phyloP scores from a whole-genome alignment of 2,888 invertebrate genomes.

The Subacronicta megacephala region DNA sequence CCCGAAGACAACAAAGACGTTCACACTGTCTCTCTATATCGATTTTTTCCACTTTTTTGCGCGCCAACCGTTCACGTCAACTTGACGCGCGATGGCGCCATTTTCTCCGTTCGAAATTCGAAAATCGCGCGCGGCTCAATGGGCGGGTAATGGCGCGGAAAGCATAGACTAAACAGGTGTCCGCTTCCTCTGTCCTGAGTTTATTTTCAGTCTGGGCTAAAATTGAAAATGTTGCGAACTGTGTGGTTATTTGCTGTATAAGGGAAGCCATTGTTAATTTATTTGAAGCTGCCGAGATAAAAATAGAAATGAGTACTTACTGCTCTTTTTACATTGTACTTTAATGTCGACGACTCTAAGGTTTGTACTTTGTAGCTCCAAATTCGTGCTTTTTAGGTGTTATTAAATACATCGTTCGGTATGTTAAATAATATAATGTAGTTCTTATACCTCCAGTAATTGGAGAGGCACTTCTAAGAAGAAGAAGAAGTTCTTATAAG shows the following conservation, averaged over 20 bases:
- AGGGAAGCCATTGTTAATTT: conserved; percentile 45
- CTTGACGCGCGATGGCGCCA: conserved; percentile 72
- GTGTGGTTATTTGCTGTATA: conserved; percentile 37
- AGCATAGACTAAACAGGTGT: conserved; percentile 84
- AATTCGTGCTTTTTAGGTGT: background rate
- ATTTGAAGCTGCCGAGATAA: conserved; percentile 37
- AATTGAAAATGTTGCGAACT: conserved; percentile 52
- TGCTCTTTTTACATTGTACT: conserved; percentile 24
- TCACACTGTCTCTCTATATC: conserved; percentile 49
- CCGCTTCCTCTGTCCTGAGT: conserved; percentile 56
- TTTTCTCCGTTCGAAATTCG: conserved; percentile 79
- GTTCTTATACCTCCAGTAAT: too few relatives aligned
- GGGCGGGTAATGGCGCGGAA: conserved; percentile 82
- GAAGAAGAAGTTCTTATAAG: too few relatives aligned
- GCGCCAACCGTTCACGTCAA: conserved; percentile 70
- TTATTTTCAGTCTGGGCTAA: conserved; percentile 54
- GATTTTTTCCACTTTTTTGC: conserved; percentile 60
- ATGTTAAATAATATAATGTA: too few relatives aligned
- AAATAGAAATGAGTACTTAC: conserved; percentile 18
- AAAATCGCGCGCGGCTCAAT: conserved; percentile 81
- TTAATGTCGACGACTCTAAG: background rate
- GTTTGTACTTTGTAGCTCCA: background rate
- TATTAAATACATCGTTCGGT: too few relatives aligned
- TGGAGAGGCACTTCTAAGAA: too few relatives aligned
- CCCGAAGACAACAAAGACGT: conserved; percentile 44